Evolutionary conservation across 2,888 invertebrate genomes (phyloP), one percentile per base, ranked within the genome.

Genomic region (Nemapogon koenigi): DNA sequence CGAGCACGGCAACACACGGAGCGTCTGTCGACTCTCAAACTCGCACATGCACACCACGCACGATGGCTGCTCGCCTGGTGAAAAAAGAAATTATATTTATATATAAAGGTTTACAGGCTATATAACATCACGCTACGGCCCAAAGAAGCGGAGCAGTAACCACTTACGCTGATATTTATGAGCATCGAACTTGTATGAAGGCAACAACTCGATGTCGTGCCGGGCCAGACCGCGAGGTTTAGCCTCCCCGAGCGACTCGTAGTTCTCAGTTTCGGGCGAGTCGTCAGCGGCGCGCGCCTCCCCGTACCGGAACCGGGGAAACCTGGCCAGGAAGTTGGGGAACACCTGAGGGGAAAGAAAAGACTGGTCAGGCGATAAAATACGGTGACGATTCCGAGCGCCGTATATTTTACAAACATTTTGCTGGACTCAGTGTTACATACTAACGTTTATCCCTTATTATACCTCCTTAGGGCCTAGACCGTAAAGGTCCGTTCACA

Each of bases 11-110:
- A 97, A 73, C 52, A 95, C 94, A 51, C 97, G 88, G 51, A 97
- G 81, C 55, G 90, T 82, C 78, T 96, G 95, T 1, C 93, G 83
- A 48, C 90, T 83, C 78, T 97, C 96, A 75, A 96, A 97, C 76
- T 97, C 96, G 72, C 94, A 94, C 95, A 97, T 95, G 75, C 97
- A 97, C 46, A 97, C 92, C 45, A 97, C 96, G 75, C 97, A 97
- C 41, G 92, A 92, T 11, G 90, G 90, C 81, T 94, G 94, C 70
- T 94, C 92, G 45, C 91, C 89, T 22, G 22, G 22, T 22, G 22
- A 22, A 22, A 22, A 8, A 22, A 6, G 6, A 6, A 22, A 22
- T n/a, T n/a, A n/a, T n/a, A 22, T 7, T 7, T 7, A 22, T 7
- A 22, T 7, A 22, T 7, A 22, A 22, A 22, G 8, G 8, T 6